phyloP scores from a whole-genome alignment of 2,888 invertebrate species.

The Amiota communis region DNA sequence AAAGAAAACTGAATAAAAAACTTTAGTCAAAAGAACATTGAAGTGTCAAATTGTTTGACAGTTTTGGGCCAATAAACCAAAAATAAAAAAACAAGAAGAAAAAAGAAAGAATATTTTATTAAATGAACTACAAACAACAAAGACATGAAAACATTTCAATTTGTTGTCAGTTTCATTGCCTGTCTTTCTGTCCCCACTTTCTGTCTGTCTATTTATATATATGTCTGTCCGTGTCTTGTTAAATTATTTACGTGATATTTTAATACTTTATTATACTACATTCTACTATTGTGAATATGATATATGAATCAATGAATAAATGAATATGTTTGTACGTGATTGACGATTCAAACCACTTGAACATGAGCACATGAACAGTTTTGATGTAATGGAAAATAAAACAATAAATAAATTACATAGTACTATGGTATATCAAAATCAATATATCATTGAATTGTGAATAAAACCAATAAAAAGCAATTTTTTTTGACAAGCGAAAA shows the following conservation, averaged over 20 bases:
- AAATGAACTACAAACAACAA: slow-evolving; percentile 1
- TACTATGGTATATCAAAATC: neutral
- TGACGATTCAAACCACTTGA: slow-evolving; percentile 23
- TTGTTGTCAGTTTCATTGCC: neutral
- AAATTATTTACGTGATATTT: slow-evolving; percentile 41
- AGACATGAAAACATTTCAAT: neutral
- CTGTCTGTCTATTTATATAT: neutral
- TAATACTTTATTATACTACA: slow-evolving; percentile 31
- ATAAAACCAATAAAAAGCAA: too few species aligned
- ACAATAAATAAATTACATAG: neutral
- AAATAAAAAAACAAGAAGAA: slow-evolving; percentile 36
- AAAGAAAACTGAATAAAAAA: neutral
- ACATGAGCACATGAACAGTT: neutral
- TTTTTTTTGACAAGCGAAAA: too few species aligned
- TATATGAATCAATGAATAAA: slow-evolving; percentile 9
- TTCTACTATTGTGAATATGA: slow-evolving; percentile 11
- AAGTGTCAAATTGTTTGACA: slow-evolving; percentile 50
- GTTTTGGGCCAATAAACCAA: slow-evolving; percentile 45
- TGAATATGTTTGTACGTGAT: slow-evolving; percentile 31
- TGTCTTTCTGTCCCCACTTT: neutral
- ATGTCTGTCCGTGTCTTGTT: slow-evolving; percentile 10
- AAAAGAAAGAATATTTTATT: neutral
- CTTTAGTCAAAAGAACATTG: slow-evolving; percentile 39
- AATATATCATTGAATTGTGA: too few species aligned
- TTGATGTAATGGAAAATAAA: neutral